Conservation (phyloP, 2,113 vertebrate genomes). For the Nipponia nippon region DNA sequence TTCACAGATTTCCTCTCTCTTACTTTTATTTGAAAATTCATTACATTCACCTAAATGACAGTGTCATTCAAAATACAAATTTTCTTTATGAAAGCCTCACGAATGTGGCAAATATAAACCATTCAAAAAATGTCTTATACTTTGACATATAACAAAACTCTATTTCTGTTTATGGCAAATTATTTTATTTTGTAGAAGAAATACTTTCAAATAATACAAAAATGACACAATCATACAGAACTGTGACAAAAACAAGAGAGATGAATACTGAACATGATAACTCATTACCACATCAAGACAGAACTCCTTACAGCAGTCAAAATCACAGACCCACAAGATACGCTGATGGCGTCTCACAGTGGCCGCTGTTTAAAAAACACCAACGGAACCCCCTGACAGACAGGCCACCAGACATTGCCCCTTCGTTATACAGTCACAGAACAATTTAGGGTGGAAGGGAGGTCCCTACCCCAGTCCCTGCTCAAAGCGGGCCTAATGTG, state of each 20-base stretch:
- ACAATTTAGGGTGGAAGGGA: neutral
- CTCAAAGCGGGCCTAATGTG: neutral
- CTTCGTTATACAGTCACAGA: neutral
- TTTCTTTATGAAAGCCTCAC: neutral
- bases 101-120: neutral
- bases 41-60: neutral
- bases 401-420: neutral
- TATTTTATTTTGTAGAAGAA: slow-evolving; percentile 80
- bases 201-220: slow-evolving; percentile 77
- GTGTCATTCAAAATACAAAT: neutral
- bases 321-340: neutral
- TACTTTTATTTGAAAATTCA: neutral
- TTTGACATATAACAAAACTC: neutral
- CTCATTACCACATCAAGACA: slow-evolving; percentile 65
- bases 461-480: neutral
- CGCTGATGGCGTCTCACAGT: fast-evolving
- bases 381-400: neutral
- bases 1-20: neutral
- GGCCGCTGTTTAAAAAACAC: neutral
- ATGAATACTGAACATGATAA: slow-evolving; percentile 73
- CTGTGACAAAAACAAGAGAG: slow-evolving; percentile 74
- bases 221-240: slow-evolving; percentile 73
- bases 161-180: slow-evolving; percentile 66
- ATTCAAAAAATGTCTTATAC: neutral
- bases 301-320: slow-evolving; percentile 45